A percentile compares a stretch with the other conserved stretches of the same genome.
phyloP scores from a whole-genome alignment of 2,113 vertebrate species.

The Nothoprocta pentlandii region DNA sequence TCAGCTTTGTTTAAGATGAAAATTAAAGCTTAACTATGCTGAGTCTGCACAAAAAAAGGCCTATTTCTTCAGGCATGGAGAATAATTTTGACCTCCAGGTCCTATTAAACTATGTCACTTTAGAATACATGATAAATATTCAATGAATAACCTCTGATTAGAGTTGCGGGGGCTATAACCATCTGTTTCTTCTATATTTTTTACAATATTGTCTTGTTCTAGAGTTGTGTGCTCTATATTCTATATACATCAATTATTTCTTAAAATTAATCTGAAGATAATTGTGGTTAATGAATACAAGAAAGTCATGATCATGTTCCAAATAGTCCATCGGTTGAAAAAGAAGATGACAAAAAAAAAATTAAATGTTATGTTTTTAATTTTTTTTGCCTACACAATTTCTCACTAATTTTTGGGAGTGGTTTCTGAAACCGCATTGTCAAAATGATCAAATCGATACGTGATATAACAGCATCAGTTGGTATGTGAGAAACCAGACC shows the following conservation, averaged over 20 bases:
- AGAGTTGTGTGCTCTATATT: background rate
- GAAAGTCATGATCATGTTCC: accelerated
- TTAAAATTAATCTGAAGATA: background rate
- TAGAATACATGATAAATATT: background rate
- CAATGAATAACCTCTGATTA: background rate
- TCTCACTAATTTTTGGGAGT: background rate
- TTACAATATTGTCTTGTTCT: background rate
- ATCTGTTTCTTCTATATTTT: background rate
- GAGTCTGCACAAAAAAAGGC: accelerated
- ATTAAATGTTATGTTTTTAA: background rate
- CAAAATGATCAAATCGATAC: background rate
- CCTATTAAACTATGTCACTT: background rate
- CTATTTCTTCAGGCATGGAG: background rate
- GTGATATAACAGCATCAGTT: background rate
- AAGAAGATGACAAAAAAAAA: background rate
- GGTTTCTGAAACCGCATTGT: background rate
- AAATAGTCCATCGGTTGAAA: background rate
- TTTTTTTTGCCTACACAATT: background rate
- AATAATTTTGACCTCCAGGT: background rate
- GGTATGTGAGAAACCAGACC: background rate
- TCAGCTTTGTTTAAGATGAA: background rate
- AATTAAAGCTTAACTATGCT: background rate
- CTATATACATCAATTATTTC: background rate
- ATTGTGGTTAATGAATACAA: background rate
- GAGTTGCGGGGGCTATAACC: background rate